Base-by-base conservation (phyloP, 2,113 vertebrate species). In the Chiloscyllium plagiosum region DNA sequence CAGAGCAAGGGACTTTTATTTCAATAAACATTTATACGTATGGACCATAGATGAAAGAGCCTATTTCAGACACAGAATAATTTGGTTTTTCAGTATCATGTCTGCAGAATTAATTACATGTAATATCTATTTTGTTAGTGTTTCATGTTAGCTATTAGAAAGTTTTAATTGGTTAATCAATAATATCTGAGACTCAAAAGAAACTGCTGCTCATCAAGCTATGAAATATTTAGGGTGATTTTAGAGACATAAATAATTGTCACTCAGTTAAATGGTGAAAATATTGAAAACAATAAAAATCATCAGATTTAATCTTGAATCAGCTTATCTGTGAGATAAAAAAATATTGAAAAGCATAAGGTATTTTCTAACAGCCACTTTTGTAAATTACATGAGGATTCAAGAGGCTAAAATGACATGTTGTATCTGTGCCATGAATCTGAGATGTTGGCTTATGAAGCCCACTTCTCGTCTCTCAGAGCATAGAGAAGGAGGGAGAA, bases 361-460 rank as follows among this genome's bases (percentile, higher is more conserved):
- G 37, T 42, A 29, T 95, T 95, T 72, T 69, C 50, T 72, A 72
- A 47, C 13, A 33, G 42, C 68, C 69, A 50, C 68, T 52, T 52
- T 76, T 95, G 94, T 72, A 76, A 95, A 95, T 95, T 95, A 52
- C 94, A 95, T 70, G 37, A 94, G 93, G 94, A 95, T 95, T 95
- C 94, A 95, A 95, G 68, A 95, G 94, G 26, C 69, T 95, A 95
- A 95, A 70, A 72, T 95, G 94, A 26, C 94, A 72, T 52, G 26
- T 72, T 95, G 94, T 52, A 42, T 95, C 94, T 95, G 94, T 95
- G 94, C 94, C 37, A 69, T 95, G 94, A 70, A 95, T 95, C 69
- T 72, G 94, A 72, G 69, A 72, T 70, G 94, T 95, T 95, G 94
- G 94, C 68, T 95, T 95, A 95, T 95, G 68, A 95, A 70, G 94